Conservation (phyloP, 2,797 vertebrate species). For the Acridotheres tristis region DNA sequence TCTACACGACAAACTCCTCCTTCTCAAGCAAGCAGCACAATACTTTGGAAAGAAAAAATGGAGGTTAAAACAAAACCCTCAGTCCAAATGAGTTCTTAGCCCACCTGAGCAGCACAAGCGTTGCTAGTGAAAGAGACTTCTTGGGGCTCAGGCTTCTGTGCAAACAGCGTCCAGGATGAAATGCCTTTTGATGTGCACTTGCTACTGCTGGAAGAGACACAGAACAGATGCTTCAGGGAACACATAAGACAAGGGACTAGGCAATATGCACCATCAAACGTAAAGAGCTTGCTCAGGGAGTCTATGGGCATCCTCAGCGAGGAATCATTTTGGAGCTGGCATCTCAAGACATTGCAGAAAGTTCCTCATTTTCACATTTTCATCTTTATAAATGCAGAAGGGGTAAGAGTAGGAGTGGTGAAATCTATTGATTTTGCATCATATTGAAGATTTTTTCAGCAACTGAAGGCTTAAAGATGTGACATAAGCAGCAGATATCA, state of each 20-base stretch:
- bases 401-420: neutral
- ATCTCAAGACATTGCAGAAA: neutral
- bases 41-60: neutral
- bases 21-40: neutral
- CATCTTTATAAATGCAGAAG: neutral
- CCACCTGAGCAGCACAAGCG: neutral
- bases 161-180: neutral
- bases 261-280: neutral
- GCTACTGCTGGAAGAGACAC: slow-evolving; percentile 24
- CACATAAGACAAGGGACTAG: neutral
- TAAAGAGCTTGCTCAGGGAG: neutral
- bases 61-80: neutral
- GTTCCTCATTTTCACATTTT: neutral
- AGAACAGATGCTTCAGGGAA: slow-evolving; percentile 10
- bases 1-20: neutral
- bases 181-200: neutral
- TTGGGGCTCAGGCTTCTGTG: neutral
- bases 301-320: neutral
- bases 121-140: neutral
- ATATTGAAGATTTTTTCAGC: neutral
- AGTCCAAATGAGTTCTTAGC: neutral
- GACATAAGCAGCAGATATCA: neutral
- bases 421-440: neutral
- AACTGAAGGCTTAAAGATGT: neutral
- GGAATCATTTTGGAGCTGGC: neutral